Base-by-base conservation (phyloP, 2,888 invertebrate genomes). In the Nezara viridula region DNA sequence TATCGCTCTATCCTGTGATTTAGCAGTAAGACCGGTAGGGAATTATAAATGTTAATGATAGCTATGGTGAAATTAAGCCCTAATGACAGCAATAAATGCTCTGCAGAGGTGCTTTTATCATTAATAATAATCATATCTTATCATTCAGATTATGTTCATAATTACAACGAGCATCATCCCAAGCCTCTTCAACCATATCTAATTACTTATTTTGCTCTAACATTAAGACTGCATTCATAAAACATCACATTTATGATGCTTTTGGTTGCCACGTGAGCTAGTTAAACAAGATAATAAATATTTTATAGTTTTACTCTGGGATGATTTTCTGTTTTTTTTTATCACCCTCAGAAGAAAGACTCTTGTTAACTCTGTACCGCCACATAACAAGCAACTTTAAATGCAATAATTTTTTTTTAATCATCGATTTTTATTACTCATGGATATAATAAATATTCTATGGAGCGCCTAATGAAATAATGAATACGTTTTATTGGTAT, bases 71-170 rank as follows among this genome's bases (percentile, higher is more conserved):
- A 81, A 47, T n/a, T 81, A 81, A 19, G 4, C 12, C 81, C 21
- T 81, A 81, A 81, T 81, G 81, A 47, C 44, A 47, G 81, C 81
- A 44, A 81, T 81, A 44, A 81, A 81, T 81, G 44, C 44, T 4
- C 24, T 24, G n/a, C 40, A 47, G 3, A 44, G 44, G 21, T n/a
- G 81, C 81, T 81, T 44, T 81, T 81, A 81, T 16, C 81, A n/a
- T 16, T n/a, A 44, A 81, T 81, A 81, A 81, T 14, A 44, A 81
- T 81, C 81, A 4, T 47, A 37, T 9, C 32, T 81, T 44, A 24
- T 14, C 44, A 47, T 81, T 81, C 9, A 44, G 1, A 47, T 44
- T 44, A n/a, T 40, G 6, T 47, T 47, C 81, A 40, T 47, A 81
- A 81, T 81, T 81, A 44, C 40, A 0, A 44, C 44, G 21, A 16